Evolutionary conservation across 2,113 vertebrate species (phyloP).

Genomic region (Nibea albiflora): DNA sequence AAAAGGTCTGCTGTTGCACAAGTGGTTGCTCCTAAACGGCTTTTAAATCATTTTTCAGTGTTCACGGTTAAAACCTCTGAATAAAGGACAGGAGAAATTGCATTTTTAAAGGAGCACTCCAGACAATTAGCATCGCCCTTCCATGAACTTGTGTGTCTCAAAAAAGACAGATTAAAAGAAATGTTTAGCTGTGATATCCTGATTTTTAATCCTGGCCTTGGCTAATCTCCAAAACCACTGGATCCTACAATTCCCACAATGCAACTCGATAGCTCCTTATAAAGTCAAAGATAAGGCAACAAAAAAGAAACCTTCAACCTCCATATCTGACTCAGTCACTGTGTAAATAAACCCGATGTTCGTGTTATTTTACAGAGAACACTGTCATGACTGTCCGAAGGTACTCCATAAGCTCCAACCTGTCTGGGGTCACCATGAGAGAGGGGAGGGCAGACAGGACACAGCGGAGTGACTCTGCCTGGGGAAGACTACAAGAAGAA

Average conservation of each 20-base stretch:
- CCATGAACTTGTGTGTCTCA: not conserved
- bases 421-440: constrained; percentile 61
- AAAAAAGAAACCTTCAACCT: not conserved
- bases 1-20: not conserved
- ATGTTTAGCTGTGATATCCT: not conserved
- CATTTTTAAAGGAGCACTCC: not conserved
- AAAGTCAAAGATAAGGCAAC: not conserved
- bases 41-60: not conserved
- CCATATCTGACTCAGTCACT: not conserved
- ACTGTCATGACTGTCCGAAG: constrained; percentile 94
- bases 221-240: not conserved
- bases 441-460: constrained; percentile 53
- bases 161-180: not conserved
- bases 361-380: constrained; percentile 79
- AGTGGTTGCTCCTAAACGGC: not conserved
- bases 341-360: not conserved
- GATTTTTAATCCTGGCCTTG: not conserved
- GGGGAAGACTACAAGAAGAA: constrained; percentile 73
- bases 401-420: constrained; percentile 84
- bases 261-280: not conserved
- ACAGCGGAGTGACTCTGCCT: constrained; percentile 51
- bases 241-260: not conserved
- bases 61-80: no score
- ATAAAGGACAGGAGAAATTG: not conserved
- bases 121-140: not conserved